Percentiles rank a stretch among this genome's conserved stretches.
These are phyloP conservation scores for Esox lucius DNA, from an alignment of 2,797 vertebrate species.

Conservation along the genomic window DNA sequence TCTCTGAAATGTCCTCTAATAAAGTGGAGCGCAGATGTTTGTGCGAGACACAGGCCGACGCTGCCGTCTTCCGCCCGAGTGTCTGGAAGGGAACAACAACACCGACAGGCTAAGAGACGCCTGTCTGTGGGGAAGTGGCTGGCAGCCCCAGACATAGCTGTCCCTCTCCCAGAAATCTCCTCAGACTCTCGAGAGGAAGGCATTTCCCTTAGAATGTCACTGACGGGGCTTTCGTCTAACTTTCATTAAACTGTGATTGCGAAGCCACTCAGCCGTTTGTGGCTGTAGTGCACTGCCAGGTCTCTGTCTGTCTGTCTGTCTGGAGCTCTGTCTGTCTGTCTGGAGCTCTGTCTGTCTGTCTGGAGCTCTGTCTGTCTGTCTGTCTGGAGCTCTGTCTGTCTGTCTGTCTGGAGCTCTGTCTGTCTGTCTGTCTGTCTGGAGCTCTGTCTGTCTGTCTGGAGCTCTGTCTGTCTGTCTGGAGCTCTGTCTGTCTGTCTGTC, in stretches of 20 bases:
- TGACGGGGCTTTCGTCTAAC: slow-evolving; percentile 30
- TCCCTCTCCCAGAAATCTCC: slow-evolving; percentile 42
- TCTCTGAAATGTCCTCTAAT: slow-evolving; percentile 41
- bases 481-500: no score
- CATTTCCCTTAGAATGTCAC: slow-evolving; percentile 47
- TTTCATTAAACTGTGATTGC: slow-evolving; percentile 46
- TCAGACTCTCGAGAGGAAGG: slow-evolving; percentile 59
- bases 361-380: neutral
- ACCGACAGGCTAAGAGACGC: neutral
- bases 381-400: no score
- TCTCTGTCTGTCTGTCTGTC: no score
- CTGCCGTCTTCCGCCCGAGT: slow-evolving; percentile 42
- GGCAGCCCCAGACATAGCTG: slow-evolving; percentile 14
- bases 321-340: no score
- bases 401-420: neutral
- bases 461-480: no score
- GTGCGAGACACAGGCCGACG: slow-evolving; percentile 25
- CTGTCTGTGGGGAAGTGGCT: neutral
- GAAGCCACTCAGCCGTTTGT: neutral
- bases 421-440: no score
- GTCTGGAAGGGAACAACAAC: slow-evolving; percentile 31
- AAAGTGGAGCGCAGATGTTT: slow-evolving; percentile 43
- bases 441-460: no score
- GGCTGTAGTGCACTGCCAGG: neutral
- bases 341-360: neutral